phyloP scores from a whole-genome alignment of 2,888 invertebrate genomes.

The Anticlea derivata region DNA sequence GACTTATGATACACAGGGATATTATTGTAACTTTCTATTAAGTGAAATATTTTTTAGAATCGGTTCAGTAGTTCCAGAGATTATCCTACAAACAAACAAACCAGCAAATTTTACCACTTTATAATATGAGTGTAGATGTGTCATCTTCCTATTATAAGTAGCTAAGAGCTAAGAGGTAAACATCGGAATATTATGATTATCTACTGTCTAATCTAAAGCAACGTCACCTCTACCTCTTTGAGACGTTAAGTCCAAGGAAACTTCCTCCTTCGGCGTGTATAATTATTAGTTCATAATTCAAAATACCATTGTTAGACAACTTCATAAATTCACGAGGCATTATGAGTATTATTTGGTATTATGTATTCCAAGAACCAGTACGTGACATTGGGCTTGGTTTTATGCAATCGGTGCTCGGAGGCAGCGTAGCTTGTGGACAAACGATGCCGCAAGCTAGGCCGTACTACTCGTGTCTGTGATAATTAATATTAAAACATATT shows the following conservation, averaged over 20 bases:
- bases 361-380: slow-evolving; percentile 53
- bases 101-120: too few relatives aligned
- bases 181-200: neutral
- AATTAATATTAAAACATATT: neutral
- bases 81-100: too few relatives aligned
- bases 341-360: slow-evolving; percentile 41
- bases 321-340: slow-evolving; percentile 26
- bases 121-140: too few relatives aligned
- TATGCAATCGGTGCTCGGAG: slow-evolving; percentile 54
- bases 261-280: slow-evolving; percentile 16
- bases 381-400: slow-evolving; percentile 58
- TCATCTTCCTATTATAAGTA: too few relatives aligned
- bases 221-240: slow-evolving; percentile 15
- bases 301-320: slow-evolving; percentile 25
- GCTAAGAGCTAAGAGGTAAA: neutral
- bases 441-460: slow-evolving; percentile 40
- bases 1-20: too few relatives aligned
- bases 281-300: slow-evolving; percentile 17
- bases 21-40: too few relatives aligned
- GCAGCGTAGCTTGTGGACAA: slow-evolving; percentile 36
- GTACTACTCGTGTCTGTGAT: slow-evolving; percentile 37
- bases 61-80: too few relatives aligned
- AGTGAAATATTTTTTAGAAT: too few relatives aligned
- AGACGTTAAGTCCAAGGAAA: slow-evolving; percentile 11
- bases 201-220: neutral